phyloP scores from a whole-genome alignment of 2,113 vertebrate genomes.

The Trichomycterus rosablanca region DNA sequence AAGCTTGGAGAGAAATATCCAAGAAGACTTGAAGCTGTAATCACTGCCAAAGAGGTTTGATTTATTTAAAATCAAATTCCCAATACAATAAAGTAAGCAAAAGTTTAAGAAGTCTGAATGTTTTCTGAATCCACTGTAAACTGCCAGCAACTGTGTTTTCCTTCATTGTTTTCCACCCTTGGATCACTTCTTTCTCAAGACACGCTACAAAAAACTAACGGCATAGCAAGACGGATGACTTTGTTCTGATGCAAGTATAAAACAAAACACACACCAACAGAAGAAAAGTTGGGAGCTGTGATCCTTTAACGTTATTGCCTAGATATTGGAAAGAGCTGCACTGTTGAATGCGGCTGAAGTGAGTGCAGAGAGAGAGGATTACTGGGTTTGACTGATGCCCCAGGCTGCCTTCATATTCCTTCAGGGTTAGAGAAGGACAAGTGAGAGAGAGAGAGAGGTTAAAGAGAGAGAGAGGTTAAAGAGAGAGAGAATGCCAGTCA shows the following conservation, averaged over 20 bases:
- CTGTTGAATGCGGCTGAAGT: slow-evolving; percentile 27
- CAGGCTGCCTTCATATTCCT: slow-evolving; percentile 29
- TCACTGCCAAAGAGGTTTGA: too few species aligned
- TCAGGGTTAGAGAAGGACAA: background rate
- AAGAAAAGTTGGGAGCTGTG: background rate
- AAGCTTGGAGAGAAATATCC: too few species aligned
- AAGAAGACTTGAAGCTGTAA: too few species aligned
- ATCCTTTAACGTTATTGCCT: slow-evolving; percentile 31
- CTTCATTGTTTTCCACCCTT: too few species aligned
- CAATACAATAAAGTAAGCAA: too few species aligned
- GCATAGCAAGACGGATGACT: slow-evolving; percentile 31
- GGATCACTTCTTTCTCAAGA: background rate
- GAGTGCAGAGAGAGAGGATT: slow-evolving; percentile 11
- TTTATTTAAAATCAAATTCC: too few species aligned
- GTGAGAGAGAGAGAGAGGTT: background rate
- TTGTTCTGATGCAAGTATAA: slow-evolving; percentile 2
- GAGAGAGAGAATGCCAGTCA: background rate
- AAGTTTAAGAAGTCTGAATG: too few species aligned
- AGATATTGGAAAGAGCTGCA: slow-evolving; percentile 20
- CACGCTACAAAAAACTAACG: background rate
- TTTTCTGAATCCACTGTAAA: too few species aligned
- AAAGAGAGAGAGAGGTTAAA: background rate
- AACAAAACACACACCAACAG: background rate
- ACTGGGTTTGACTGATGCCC: slow-evolving; percentile 35
- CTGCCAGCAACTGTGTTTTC: too few species aligned